Base-by-base conservation (phyloP, 2,888 invertebrate species). In the Stenolophus ochropezus region DNA sequence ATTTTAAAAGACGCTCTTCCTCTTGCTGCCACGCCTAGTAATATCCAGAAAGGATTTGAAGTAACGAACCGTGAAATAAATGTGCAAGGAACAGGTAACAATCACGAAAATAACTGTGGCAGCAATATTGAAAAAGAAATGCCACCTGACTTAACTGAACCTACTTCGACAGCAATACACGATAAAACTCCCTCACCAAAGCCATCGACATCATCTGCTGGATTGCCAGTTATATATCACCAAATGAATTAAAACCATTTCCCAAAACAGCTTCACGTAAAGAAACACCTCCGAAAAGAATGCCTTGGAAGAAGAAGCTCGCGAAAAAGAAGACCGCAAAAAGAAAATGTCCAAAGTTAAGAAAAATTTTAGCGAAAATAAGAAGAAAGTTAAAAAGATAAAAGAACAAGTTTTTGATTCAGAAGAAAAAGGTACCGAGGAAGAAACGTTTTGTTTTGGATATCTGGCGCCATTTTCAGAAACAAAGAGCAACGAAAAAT, bases 31-130 rank as follows among this genome's bases (percentile, higher is more conserved):
- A 75, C 71, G 8, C 74, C 80, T 8, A 18, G 8, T 8, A 83
- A 83, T 58, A 82, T 81, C 18, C 77, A 16, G 33, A 14, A 65
- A 16, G 83, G 83, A n/a, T 81, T 83, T 25, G 77, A 25, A 77
- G 80, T 75, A 23, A 80, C 74, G 5, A 74, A 80, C 42, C 49
- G 80, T 33, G 33, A 33, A 33, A 33, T 33, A 33, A 33, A 33
- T 2, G 33, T 33, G 27, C 27, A 27, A 27, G 27, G 27, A 27
- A 27, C 27, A 27, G 33, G 33, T 33, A 33, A 33, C 33, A 33
- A 33, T 5, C 33, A 33, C 33, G 33, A 33, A 33, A 33, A 33
- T 33, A 2, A 33, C 33, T 33, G 33, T 33, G 33, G 33, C 33
- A 33, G 33, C 33, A 33, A 33, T 33, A 33, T 33, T 33, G 33